Conservation (phyloP, 2,797 vertebrate genomes). For the Lutjanus argentimaculatus region DNA sequence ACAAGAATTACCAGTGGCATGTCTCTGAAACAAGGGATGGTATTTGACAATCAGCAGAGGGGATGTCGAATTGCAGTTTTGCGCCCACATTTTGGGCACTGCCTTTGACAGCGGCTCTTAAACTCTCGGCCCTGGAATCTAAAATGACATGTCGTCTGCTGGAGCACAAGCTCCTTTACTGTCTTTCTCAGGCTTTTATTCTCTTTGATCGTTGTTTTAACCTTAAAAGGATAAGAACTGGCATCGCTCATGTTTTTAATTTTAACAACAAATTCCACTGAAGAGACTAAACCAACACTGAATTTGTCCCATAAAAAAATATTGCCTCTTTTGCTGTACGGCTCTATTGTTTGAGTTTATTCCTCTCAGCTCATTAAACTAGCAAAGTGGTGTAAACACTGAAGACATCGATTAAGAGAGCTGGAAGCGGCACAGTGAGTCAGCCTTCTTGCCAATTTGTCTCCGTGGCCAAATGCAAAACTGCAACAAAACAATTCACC, state of each 20-base stretch:
- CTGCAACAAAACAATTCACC: conserved; percentile 8
- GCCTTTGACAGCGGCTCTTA: conserved; percentile 32
- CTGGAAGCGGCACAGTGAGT: background rate
- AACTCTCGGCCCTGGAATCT: conserved; percentile 11
- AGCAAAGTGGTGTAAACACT: conserved; percentile 8
- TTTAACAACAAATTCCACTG: conserved; percentile 19
- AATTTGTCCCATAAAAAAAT: background rate
- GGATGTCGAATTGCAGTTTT: conserved; percentile 43
- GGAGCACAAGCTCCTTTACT: background rate
- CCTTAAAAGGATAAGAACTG: conserved; percentile 14
- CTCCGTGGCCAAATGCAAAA: background rate
- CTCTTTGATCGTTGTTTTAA: conserved; percentile 18
- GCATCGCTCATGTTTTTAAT: conserved; percentile 16
- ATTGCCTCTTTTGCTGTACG: background rate
- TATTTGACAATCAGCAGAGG: conserved; percentile 56
- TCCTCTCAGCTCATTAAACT: conserved; percentile 1
- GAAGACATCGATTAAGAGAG: conserved; percentile 1
- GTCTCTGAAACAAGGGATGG: conserved; percentile 25
- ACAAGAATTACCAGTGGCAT: conserved; percentile 22
- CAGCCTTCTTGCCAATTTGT: background rate
- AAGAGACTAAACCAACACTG: conserved; percentile 20
- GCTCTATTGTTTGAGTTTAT: background rate
- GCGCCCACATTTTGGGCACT: conserved; percentile 3
- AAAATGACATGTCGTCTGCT: conserved; percentile 7
- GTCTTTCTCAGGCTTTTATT: conserved; percentile 28